Evolutionary conservation across 2,113 vertebrate species (phyloP), one percentile per base, ranked within the genome.

Genomic region (Dinomys branickii): DNA sequence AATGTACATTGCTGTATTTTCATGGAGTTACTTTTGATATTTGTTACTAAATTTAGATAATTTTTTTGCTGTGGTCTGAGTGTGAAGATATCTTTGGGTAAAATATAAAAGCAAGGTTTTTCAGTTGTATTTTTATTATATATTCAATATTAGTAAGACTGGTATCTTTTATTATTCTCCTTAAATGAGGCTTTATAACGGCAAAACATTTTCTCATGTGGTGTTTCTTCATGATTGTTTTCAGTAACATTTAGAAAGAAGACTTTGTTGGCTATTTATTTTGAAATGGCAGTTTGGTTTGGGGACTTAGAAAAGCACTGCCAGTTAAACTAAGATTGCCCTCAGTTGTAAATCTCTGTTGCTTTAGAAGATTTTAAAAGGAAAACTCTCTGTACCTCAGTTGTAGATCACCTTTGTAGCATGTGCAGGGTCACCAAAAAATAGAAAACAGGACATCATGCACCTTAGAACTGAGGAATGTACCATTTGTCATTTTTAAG

Each of bases 41-140:
- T 92, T 96, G 33, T 83, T 71, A 58, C 5, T 73, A 95, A 88
- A 86, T 94, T 97, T 50, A 50, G 85, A 77, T 14, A 59, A 0
- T 19, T 71, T 97, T 44, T 54, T 94, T 94, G 10, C 92, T 89
- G 83, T 95, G 47, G 59, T 56, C 75, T 35, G 56, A 94, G 98
- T 99, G 98, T 99, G 98, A 99, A 99, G 98, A 96, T 99, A 98
- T 96, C 98, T 99, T 99, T 98, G 96, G 98, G 84, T 61, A 84
- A 67, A 93, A 83, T 95, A 88, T 77, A 35, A 96, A 93, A 92
- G 71, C 26, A 82, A 44, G 12, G 13, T 44, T 91, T 97, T 81
- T 85, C 26, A 59, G 22, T 87, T 94, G 8, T 77, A 59, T 96
- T 95, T 61, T 77, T 85, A 75, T 85, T 88, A 54, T 69, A 81